Evolutionary conservation across 2,797 vertebrate genomes (phyloP).

Genomic region (Xyrichtys novacula): DNA sequence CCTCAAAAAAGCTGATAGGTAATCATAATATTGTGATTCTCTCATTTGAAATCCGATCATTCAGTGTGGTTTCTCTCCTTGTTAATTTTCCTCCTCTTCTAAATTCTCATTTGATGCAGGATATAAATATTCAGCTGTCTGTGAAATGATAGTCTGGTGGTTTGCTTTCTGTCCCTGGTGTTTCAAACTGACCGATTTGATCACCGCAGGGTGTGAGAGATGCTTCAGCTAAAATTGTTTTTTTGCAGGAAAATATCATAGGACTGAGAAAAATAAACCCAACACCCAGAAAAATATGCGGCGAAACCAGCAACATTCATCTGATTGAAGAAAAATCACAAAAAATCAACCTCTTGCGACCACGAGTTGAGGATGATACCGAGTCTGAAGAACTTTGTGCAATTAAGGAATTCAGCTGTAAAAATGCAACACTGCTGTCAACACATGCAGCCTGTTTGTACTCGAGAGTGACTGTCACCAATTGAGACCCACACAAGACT

Average conservation of each 20-base stretch:
- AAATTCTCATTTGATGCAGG: constrained; percentile 16
- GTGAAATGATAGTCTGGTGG: constrained; percentile 17
- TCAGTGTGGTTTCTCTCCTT: constrained; percentile 9
- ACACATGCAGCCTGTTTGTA: constrained; percentile 36
- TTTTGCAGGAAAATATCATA: constrained; percentile 22
- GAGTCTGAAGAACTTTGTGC: constrained; percentile 14
- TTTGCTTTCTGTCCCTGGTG: constrained; percentile 17
- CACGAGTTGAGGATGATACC: constrained; percentile 9
- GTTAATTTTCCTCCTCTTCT: constrained; percentile 30
- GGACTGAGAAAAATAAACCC: constrained; percentile 21
- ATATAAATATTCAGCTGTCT: constrained; percentile 16
- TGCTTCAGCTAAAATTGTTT: constrained; percentile 39
- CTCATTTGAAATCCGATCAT: constrained; percentile 26
- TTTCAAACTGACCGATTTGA: constrained; percentile 41
- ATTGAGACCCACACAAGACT: constrained; percentile 44
- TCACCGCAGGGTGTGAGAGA: constrained; percentile 28
- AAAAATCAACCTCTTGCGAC: constrained; percentile 11
- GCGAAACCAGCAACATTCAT: constrained; percentile 27
- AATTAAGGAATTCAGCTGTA: constrained; percentile 36
- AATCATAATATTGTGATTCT: constrained; percentile 1
- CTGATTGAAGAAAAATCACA: constrained; percentile 14
- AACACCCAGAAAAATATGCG: constrained; percentile 37
- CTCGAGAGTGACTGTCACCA: constrained; percentile 58
- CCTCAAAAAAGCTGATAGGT: neutral
- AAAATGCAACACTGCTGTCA: constrained; percentile 9